Evolutionary conservation across 2,113 vertebrate genomes (phyloP).

Genomic region (Cyrtonyx montezumae): DNA sequence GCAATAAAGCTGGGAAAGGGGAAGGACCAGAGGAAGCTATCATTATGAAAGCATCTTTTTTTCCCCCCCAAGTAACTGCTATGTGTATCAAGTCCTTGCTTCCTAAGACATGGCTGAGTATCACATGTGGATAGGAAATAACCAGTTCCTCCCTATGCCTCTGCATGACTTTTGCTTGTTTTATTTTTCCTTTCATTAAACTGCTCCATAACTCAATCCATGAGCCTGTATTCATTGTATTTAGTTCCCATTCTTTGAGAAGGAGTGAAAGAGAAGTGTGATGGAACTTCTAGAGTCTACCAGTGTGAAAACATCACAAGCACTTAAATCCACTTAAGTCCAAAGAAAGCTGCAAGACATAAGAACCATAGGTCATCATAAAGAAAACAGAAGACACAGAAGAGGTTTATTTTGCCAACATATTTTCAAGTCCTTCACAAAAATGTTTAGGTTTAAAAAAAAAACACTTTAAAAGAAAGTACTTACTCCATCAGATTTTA

Average conservation of each 20-base stretch:
- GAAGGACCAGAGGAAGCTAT: neutral
- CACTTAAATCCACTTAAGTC: neutral
- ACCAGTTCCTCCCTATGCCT: neutral
- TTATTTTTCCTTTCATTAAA: neutral
- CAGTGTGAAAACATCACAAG: neutral
- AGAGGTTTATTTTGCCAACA: neutral
- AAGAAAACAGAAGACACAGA: neutral
- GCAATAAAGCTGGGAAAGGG: neutral
- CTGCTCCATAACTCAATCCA: neutral
- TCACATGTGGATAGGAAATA: neutral
- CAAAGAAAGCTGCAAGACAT: accelerated
- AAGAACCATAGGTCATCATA: accelerated
- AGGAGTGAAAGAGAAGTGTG: neutral
- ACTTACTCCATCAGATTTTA: neutral
- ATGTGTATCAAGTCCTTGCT: neutral
- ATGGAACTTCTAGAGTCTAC: neutral
- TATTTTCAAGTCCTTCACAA: neutral
- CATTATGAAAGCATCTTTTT: neutral
- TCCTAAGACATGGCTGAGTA: neutral
- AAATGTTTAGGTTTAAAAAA: neutral
- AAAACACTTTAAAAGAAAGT: neutral
- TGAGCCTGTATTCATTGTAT: neutral
- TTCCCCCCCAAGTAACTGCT: neutral
- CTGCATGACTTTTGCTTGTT: neutral
- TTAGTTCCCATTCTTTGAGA: neutral